Evolutionary conservation across 2,113 vertebrate species (phyloP).

Genomic region (Phylloscopus trochilus): DNA sequence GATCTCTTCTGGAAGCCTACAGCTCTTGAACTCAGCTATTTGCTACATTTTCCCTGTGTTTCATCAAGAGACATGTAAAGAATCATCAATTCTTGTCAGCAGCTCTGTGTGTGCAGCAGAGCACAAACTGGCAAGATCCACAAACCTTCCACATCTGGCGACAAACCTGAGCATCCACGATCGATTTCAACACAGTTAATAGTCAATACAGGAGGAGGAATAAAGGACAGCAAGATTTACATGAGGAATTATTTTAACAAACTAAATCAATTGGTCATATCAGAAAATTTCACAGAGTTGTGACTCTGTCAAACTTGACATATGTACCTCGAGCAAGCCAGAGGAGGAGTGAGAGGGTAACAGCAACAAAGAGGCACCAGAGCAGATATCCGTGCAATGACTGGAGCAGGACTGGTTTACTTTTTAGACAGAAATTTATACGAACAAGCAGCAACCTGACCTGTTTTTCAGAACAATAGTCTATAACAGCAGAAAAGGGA

Average conservation of each 20-base stretch:
- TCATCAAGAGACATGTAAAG: not conserved
- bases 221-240: not conserved
- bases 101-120: not conserved
- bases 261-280: not conserved
- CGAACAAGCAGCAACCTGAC: not conserved
- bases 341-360: not conserved
- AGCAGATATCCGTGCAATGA: not conserved
- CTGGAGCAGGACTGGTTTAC: not conserved
- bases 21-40: not conserved
- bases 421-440: not conserved
- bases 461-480: not conserved
- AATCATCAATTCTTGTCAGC: not conserved
- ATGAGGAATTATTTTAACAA: not conserved
- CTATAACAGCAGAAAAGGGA: not conserved
- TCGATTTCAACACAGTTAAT: not conserved
- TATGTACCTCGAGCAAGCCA: not conserved
- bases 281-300: not conserved
- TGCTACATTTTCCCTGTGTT: not conserved
- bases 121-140: not conserved
- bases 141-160: not conserved
- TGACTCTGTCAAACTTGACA: not conserved
- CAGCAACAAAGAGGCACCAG: not conserved
- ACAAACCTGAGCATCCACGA: not conserved
- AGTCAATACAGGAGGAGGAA: not conserved
- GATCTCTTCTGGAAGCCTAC: not conserved